phyloP scores from a whole-genome alignment of 2,888 invertebrate genomes.

The Aphidius colemani region DNA sequence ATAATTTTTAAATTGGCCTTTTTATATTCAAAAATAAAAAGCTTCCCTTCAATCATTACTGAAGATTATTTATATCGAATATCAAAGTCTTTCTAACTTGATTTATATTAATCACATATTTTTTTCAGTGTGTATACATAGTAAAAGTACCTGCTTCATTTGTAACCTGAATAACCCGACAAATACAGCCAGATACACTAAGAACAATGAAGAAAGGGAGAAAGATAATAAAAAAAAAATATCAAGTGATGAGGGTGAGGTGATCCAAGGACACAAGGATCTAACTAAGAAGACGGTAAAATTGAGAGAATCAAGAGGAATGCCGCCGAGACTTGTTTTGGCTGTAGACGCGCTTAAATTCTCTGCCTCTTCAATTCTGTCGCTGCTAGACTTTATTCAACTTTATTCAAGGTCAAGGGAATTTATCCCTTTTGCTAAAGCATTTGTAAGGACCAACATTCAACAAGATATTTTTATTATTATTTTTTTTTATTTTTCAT shows the following conservation, averaged over 20 bases:
- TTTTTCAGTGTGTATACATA: neutral
- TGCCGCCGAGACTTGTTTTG: constrained; percentile 45
- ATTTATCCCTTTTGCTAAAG: neutral
- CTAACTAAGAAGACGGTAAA: constrained; percentile 35
- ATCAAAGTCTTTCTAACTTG: too few species aligned
- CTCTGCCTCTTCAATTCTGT: constrained; percentile 22
- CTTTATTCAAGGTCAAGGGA: constrained; percentile 33
- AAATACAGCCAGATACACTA: neutral
- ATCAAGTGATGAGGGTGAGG: too few species aligned
- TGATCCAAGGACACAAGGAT: constrained; percentile 5
- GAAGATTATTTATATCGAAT: too few species aligned
- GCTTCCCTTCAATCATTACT: too few species aligned
- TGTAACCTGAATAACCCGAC: neutral
- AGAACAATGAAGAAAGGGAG: constrained; percentile 14
- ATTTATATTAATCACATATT: neutral
- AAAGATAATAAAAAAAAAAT: neutral
- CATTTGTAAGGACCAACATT: too few species aligned
- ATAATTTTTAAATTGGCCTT: too few species aligned
- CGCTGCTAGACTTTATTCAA: constrained; percentile 7
- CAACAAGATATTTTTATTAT: too few species aligned
- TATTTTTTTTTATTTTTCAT: too few species aligned
- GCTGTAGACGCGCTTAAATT: constrained; percentile 30
- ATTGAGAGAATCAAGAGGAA: constrained; percentile 49
- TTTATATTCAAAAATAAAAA: too few species aligned
- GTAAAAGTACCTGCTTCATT: neutral